phyloP scores from a whole-genome alignment of 2,113 vertebrate species.

The Peucedramus taeniatus region DNA sequence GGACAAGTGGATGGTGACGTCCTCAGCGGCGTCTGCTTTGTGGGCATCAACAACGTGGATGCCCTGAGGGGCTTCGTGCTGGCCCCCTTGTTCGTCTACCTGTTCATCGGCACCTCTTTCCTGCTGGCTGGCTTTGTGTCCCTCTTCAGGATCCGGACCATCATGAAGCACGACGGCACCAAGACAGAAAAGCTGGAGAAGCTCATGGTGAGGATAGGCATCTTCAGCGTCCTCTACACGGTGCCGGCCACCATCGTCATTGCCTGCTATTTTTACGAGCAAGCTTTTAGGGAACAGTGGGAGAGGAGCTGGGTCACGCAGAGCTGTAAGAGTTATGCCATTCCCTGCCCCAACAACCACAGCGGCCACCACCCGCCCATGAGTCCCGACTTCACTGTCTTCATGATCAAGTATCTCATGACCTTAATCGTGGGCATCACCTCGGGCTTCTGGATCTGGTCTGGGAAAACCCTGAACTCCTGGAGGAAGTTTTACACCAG shows the following conservation, averaged over 20 bases:
- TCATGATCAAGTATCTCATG: constrained; percentile 99
- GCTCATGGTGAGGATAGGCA: constrained; percentile 94
- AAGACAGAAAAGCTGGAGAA: constrained; percentile 97
- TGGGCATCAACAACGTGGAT: constrained; percentile 92
- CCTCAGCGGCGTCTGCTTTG: constrained; percentile 91
- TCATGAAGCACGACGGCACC: constrained; percentile 97
- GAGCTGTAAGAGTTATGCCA: constrained; percentile 90
- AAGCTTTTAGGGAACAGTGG: constrained; percentile 97
- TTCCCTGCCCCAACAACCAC: constrained; percentile 81
- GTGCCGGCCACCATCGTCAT: constrained; percentile 97
- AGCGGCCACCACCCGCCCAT: constrained; percentile 81
- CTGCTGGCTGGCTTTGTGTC: constrained; percentile 93
- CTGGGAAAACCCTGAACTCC: constrained; percentile 94
- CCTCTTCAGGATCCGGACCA: constrained; percentile 93
- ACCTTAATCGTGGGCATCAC: constrained; percentile 97
- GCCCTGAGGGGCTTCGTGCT: constrained; percentile 91
- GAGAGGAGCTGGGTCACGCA: constrained; percentile 91
- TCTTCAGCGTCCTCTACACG: constrained; percentile 94
- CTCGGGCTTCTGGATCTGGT: constrained; percentile 99
- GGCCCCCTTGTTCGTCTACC: constrained; percentile 92
- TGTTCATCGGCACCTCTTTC: constrained; percentile 95
- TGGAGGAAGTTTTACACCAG: constrained; percentile 97
- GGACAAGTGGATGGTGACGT: constrained; percentile 94
- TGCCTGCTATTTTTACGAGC: constrained; percentile 96
- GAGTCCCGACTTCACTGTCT: constrained; percentile 95